These are phyloP conservation scores for Lysandra coridon DNA, from an alignment of 2,888 invertebrate genomes.

Conservation along the genomic window DNA sequence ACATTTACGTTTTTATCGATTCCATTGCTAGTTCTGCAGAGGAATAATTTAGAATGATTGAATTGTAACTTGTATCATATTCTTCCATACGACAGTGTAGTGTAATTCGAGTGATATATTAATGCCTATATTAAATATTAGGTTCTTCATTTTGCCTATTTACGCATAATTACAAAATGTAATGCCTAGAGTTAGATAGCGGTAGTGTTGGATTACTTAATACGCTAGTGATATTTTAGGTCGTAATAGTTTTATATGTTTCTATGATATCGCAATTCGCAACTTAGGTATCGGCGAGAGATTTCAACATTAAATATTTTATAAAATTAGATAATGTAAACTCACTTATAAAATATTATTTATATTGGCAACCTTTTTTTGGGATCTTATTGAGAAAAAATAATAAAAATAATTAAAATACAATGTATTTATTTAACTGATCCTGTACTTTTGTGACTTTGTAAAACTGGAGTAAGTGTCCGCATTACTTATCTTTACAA, in stretches of 20 bases:
- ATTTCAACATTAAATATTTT: constrained; percentile 63
- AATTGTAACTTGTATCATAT: background rate
- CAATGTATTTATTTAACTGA: constrained; percentile 39
- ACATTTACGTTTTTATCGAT: background rate
- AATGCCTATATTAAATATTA: constrained; percentile 23
- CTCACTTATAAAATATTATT: constrained; percentile 58
- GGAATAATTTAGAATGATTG: background rate
- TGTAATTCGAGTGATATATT: background rate
- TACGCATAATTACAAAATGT: background rate
- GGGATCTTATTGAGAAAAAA: constrained; percentile 53
- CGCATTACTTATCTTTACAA: no score
- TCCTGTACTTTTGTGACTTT: constrained; percentile 12
- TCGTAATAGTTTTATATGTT: constrained; percentile 66
- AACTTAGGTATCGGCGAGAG: constrained; percentile 62
- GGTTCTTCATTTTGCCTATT: constrained; percentile 32
- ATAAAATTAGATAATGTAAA: constrained; percentile 58
- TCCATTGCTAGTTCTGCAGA: background rate
- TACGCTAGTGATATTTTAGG: constrained; percentile 53
- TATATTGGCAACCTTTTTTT: constrained; percentile 64
- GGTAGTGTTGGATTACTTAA: constrained; percentile 30
- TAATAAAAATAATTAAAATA: constrained; percentile 41
- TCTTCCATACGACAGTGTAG: constrained; percentile 2
- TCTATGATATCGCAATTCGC: constrained; percentile 58
- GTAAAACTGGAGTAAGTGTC: background rate
- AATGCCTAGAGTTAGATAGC: constrained; percentile 20